Percentiles rank a stretch among this genome's conserved stretches.
Evolutionary conservation across 2,113 vertebrate species (phyloP).

Genomic region (Condylura cristata): DNA sequence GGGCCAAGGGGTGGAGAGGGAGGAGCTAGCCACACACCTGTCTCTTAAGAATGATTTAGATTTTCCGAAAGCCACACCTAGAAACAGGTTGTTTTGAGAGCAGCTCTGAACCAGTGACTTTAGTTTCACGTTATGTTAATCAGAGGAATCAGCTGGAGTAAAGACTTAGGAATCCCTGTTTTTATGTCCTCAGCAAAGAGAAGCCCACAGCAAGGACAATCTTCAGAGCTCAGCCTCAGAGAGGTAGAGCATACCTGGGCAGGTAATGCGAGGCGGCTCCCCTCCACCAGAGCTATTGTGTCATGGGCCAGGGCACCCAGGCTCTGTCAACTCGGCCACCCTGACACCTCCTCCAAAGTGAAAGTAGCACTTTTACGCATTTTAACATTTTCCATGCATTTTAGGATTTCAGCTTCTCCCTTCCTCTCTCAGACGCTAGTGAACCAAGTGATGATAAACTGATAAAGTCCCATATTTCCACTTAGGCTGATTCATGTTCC

Average conservation of each 20-base stretch:
- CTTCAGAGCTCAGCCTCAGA: background rate
- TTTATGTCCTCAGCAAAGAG: background rate
- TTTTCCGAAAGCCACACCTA: slow-evolving; percentile 38
- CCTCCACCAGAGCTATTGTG: too few species aligned
- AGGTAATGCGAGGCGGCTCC: background rate
- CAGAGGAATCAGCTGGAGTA: background rate
- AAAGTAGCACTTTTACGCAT: background rate
- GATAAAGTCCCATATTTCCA: background rate
- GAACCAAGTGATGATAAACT: background rate
- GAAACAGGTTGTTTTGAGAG: slow-evolving; percentile 9
- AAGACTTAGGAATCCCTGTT: background rate
- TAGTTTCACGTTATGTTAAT: background rate
- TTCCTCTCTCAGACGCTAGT: background rate
- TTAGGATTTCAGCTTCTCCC: background rate
- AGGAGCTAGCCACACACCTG: background rate
- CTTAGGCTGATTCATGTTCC: background rate
- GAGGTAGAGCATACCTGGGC: background rate
- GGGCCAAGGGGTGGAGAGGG: background rate
- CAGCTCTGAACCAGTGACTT: background rate
- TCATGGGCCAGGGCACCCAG: background rate
- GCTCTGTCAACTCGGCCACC: background rate
- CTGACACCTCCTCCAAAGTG: background rate
- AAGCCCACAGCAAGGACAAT: background rate
- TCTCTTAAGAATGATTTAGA: background rate
- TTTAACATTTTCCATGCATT: background rate